These are phyloP conservation scores for Molanna angustata DNA, from an alignment of 2,888 invertebrate species.

Conservation along the genomic window DNA sequence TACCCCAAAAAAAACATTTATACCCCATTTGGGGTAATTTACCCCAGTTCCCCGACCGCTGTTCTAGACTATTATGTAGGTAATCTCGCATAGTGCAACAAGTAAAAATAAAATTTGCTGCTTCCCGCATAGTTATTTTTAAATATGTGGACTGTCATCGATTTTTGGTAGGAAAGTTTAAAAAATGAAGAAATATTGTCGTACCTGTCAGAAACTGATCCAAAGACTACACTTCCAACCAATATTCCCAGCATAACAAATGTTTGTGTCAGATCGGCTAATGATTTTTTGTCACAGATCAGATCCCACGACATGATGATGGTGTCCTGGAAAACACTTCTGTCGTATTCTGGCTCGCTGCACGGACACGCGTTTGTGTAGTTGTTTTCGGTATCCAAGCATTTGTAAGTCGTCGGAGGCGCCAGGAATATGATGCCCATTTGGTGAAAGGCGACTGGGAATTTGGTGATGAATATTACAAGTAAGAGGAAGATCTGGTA, in stretches of 20 bases:
- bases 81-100: too few species aligned
- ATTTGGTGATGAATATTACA: constrained; percentile 46
- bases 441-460: constrained; percentile 53
- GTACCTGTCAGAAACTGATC: constrained; percentile 71
- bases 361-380: constrained; percentile 54
- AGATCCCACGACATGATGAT: constrained; percentile 75
- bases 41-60: too few species aligned
- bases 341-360: constrained; percentile 58
- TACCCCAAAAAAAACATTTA: too few species aligned
- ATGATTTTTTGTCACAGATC: constrained; percentile 63
- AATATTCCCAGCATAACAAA: constrained; percentile 74
- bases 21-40: too few species aligned
- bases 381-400: constrained; percentile 33
- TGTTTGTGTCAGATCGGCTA: constrained; percentile 69
- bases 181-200: too few species aligned
- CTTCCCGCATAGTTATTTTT: too few species aligned
- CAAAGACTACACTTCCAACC: constrained; percentile 70
- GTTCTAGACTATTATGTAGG: too few species aligned
- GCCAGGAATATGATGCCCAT: constrained; percentile 54
- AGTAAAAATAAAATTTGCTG: too few species aligned
- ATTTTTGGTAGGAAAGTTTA: too few species aligned
- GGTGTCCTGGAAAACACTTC: constrained; percentile 63
- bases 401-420: constrained; percentile 44
- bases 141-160: too few species aligned
- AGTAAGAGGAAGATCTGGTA: constrained; percentile 51